Conservation (phyloP, 2,113 vertebrate species). For the Prinia subflava region DNA sequence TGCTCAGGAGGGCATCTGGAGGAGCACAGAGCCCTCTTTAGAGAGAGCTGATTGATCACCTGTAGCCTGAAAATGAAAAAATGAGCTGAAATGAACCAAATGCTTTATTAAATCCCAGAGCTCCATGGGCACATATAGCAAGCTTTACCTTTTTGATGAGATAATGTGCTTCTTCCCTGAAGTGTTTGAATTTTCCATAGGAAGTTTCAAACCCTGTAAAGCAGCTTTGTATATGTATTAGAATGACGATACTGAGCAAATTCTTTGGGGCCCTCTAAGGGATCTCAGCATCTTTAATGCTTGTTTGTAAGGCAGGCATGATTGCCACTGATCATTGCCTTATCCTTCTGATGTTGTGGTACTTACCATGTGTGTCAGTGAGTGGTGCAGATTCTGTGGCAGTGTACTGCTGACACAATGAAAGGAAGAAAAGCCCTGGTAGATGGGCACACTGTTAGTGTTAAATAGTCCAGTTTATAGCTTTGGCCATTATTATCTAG, state of each 20-base stretch:
- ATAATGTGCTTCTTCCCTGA: neutral
- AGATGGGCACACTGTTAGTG: neutral
- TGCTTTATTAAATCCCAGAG: neutral
- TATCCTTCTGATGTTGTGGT: neutral
- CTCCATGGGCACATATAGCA: neutral
- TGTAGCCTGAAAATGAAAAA: neutral
- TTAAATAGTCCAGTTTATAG: neutral
- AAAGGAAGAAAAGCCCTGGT: neutral
- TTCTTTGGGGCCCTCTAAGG: neutral
- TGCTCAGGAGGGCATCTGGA: neutral
- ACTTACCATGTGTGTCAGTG: neutral
- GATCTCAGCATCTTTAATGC: neutral
- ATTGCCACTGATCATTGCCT: neutral
- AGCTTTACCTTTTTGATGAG: neutral
- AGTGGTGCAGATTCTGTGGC: neutral
- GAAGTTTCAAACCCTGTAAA: neutral
- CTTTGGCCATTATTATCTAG: neutral
- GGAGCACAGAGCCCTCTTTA: neutral
- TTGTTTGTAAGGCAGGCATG: neutral
- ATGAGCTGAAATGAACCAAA: neutral
- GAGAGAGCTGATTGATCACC: neutral
- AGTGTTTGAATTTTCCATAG: neutral
- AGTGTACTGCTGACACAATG: rapidly evolving
- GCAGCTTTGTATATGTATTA: neutral
- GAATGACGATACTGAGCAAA: neutral